Base-by-base conservation (phyloP, 2,113 vertebrate genomes). In the Prunella fulvescens region DNA sequence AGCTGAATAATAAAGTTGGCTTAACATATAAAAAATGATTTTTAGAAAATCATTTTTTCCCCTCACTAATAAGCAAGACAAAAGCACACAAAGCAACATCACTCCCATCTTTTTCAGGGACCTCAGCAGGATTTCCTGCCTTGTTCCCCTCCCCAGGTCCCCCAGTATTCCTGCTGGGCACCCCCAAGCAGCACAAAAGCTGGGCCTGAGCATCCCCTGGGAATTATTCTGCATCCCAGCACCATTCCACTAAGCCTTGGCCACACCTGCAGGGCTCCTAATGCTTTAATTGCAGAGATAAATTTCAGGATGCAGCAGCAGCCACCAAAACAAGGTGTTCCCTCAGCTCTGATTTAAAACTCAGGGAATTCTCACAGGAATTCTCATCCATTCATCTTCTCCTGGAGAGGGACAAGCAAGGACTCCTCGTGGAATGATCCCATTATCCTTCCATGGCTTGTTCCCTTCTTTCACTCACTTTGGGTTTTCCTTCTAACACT, bases 11-110 rank as follows among this genome's bases (percentile, higher is more conserved):
- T 11, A 25, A 66, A 39, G 1, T 8, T 19, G 26, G 19, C 8
- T 22, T 14, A 81, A 62, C 3, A 1, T 6, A 29, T 8, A 9
- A 35, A 13, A 14, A 72, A 44, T 4, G 23, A 35, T 11, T 48
- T 24, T 6, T 2, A 5, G n/a, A 29, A 53, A 54, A 4, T 7
- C 6, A 0, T 0, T 22, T 14, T 70, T 53, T 48, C 12, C 56
- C 9, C 79, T 54, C 60, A 9, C 20, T 11, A 13, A 5, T 12
- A 23, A 7, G 6, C 58, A 60, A 54, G 40, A 58, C 9, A 18
- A 45, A 62, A 0, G 3, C 39, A 35, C 16, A 11, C 16, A 48
- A 28, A 58, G 31, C 12, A 66, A 2, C 3, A 0, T 3, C 58
- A 1, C 14, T 56, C 26, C 26, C 39, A 18, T 3, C 48, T n/a